Evolutionary conservation across 2,113 vertebrate genomes (phyloP).

Genomic region (Hiodon alosoides): DNA sequence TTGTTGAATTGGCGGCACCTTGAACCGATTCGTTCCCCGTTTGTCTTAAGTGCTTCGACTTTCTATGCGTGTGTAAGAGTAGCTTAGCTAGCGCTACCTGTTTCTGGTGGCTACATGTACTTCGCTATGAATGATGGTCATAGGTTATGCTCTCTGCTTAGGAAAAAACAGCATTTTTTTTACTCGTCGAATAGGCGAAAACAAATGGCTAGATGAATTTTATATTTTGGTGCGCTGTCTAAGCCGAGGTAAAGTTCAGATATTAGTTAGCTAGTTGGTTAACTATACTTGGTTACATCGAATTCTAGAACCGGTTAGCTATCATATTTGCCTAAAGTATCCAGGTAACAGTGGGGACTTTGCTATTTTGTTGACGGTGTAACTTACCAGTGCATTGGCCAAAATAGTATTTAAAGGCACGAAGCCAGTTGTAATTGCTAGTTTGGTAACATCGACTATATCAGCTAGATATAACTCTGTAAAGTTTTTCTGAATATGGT

Average conservation of each 20-base stretch:
- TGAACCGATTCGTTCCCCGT: slow-evolving; percentile 11
- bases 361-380: background rate
- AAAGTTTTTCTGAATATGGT: background rate
- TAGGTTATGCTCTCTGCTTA: background rate
- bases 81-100: slow-evolving; percentile 7
- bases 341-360: too few relatives aligned
- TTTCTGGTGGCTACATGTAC: background rate
- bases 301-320: background rate
- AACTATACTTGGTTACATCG: background rate
- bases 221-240: background rate
- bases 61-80: slow-evolving; percentile 11
- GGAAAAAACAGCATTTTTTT: too few relatives aligned
- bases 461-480: too few relatives aligned
- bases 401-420: background rate
- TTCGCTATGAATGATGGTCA: background rate
- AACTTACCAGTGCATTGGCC: background rate
- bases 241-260: background rate
- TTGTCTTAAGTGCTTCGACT: slow-evolving; percentile 16
- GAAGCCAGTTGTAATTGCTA: background rate
- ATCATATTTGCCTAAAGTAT: too few relatives aligned
- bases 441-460: background rate
- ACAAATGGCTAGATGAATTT: background rate
- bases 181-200: too few relatives aligned
- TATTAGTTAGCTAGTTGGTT: background rate
- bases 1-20: background rate